phyloP scores from a whole-genome alignment of 2,113 vertebrate species.

The Hyaena hyaena region DNA sequence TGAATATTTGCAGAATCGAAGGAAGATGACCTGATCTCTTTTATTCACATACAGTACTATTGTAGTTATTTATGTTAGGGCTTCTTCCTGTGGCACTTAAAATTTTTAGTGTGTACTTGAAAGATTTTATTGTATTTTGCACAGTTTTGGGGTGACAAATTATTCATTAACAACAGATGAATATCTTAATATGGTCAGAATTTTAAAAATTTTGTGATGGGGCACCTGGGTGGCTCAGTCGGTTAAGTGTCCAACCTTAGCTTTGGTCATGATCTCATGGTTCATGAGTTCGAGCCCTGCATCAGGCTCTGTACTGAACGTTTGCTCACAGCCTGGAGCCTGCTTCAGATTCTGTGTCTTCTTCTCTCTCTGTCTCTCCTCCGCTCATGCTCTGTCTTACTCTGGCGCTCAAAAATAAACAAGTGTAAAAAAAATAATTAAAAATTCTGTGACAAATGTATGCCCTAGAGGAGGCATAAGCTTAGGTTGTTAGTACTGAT shows the following conservation, averaged over 20 bases:
- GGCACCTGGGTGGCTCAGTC: too few relatives aligned
- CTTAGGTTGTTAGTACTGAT: rapidly evolving
- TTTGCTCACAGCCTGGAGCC: too few relatives aligned
- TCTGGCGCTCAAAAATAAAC: too few relatives aligned
- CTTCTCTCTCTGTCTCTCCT: too few relatives aligned
- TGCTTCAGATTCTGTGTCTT: too few relatives aligned
- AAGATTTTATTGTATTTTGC: constrained; percentile 8
- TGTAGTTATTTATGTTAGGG: neutral
- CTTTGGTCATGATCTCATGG: too few relatives aligned
- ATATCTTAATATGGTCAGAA: neutral
- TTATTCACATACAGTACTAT: neutral
- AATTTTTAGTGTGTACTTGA: neutral
- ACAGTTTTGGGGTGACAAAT: neutral
- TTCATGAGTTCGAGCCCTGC: too few relatives aligned
- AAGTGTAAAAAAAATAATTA: too few relatives aligned
- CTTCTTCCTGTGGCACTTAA: neutral
- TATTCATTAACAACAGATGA: neutral
- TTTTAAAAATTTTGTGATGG: too few relatives aligned
- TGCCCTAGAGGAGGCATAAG: neutral
- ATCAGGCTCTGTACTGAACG: too few relatives aligned
- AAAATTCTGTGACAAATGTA: neutral
- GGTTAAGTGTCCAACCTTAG: too few relatives aligned
- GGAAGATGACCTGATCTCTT: neutral
- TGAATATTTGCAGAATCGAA: neutral
- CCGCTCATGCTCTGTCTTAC: too few relatives aligned